Evolutionary conservation across 2,113 vertebrate genomes (phyloP).

Genomic region (Rhegmatorhina hoffmannsi): DNA sequence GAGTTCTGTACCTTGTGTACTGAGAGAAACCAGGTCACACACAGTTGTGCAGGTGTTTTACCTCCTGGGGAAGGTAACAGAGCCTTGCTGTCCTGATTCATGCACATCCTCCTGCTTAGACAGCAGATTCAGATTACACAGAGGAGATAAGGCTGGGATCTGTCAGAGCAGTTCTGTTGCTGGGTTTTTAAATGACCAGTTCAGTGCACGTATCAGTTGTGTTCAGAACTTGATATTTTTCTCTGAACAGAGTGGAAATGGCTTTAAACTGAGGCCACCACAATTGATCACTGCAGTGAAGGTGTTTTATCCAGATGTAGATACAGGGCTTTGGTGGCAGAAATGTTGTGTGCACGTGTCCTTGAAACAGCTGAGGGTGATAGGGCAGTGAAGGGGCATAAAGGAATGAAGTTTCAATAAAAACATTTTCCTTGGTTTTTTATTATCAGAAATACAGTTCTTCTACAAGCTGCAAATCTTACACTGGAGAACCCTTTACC

Average conservation of each 20-base stretch:
- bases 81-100: background rate
- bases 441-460: background rate
- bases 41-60: background rate
- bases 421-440: background rate
- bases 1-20: background rate
- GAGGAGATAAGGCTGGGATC: conserved; percentile 37
- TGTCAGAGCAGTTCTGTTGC: background rate
- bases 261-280: background rate
- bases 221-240: background rate
- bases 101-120: conserved; percentile 9
- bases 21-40: conserved; percentile 1
- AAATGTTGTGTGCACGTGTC: background rate
- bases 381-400: rapidly evolving
- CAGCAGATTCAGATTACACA: conserved; percentile 6
- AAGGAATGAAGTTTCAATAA: background rate
- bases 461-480: background rate
- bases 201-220: background rate
- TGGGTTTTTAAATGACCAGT: background rate
- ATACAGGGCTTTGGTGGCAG: background rate
- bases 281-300: rapidly evolving
- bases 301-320: background rate
- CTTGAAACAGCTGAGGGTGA: background rate
- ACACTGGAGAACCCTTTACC: background rate
- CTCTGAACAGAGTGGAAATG: background rate
- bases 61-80: background rate